Conservation (phyloP, 2,113 vertebrate genomes). For the Marcusenius ussheri region DNA sequence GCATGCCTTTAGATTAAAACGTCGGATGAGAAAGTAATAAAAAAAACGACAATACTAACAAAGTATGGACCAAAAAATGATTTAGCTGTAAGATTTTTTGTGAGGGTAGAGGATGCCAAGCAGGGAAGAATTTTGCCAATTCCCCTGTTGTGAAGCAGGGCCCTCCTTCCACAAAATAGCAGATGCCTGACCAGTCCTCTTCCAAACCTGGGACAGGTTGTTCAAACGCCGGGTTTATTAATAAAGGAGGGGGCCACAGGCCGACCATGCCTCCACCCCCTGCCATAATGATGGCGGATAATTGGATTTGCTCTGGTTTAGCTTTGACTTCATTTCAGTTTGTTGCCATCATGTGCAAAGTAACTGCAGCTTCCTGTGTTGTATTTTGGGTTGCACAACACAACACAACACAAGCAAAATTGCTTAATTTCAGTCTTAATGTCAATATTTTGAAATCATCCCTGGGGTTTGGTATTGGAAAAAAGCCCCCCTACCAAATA, state of each 20-base stretch:
- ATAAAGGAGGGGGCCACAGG: conserved; percentile 29
- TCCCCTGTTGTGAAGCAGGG: conserved; percentile 37
- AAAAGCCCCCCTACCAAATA: neutral
- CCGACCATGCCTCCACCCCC: conserved; percentile 41
- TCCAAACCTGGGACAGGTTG: conserved; percentile 34
- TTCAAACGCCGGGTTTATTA: conserved; percentile 50
- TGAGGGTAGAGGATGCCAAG: neutral
- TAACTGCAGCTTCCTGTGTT: conserved; percentile 49
- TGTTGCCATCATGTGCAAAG: conserved; percentile 48
- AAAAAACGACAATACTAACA: neutral
- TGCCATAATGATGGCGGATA: conserved; percentile 39
- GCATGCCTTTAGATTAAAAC: neutral
- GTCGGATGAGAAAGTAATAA: neutral
- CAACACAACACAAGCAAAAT: conserved; percentile 37
- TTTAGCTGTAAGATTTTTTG: neutral
- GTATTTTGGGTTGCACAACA: conserved; percentile 23
- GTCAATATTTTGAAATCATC: conserved; percentile 54
- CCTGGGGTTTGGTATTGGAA: conserved; percentile 48
- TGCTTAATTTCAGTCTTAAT: conserved; percentile 44
- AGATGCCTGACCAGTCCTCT: conserved; percentile 33
- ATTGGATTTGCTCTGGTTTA: conserved; percentile 53
- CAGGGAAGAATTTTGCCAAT: neutral
- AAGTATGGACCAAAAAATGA: neutral
- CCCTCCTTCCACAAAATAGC: conserved; percentile 30
- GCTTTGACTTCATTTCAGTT: conserved; percentile 43